Evolutionary conservation across 2,113 vertebrate species (phyloP).

Genomic region (Pituophis catenifer): DNA sequence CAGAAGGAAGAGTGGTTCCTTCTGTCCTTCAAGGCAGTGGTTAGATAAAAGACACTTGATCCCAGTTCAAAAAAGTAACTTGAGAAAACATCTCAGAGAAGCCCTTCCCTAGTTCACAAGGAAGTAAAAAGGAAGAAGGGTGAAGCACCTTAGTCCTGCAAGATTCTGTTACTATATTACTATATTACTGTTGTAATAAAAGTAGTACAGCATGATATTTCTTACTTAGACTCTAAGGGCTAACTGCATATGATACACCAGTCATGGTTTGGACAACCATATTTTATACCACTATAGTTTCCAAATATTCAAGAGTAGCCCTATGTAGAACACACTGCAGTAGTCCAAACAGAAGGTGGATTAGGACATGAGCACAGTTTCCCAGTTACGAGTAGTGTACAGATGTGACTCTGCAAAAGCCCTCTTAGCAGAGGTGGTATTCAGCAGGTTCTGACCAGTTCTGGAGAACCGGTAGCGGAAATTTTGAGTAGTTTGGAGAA

Average conservation of each 20-base stretch:
- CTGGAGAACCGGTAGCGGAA: no score
- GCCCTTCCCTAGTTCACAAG: not conserved
- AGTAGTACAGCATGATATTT: not conserved
- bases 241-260: not conserved
- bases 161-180: not conserved
- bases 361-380: not conserved
- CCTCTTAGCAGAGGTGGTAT: no score
- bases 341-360: not conserved
- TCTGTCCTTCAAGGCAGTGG: not conserved
- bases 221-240: not conserved
- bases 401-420: not conserved
- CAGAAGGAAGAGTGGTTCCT: not conserved
- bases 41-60: not conserved
- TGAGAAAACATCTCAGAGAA: not conserved
- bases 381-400: not conserved
- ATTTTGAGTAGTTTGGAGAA: no score
- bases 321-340: not conserved
- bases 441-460: no score
- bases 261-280: not conserved
- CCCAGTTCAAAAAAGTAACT: not conserved
- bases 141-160: not conserved
- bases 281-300: not conserved
- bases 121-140: not conserved
- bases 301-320: not conserved
- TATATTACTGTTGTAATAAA: not conserved